Conservation (phyloP, 1,140 invertebrate species). For the Diorhabda carinulata region DNA sequence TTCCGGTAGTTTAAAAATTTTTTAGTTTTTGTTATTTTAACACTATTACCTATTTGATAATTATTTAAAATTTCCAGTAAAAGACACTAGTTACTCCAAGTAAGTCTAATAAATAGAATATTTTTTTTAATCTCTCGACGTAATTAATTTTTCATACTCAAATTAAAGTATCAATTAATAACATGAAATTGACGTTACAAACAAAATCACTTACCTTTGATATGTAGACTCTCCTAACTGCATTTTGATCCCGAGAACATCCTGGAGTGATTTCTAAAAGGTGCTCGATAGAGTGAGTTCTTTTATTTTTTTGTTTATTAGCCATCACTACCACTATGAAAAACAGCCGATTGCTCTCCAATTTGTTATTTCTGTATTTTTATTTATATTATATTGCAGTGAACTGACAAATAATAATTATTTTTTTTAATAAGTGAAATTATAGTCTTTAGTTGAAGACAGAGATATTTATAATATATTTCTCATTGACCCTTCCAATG, state of each 20-base stretch:
- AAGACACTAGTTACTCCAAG: too few species aligned
- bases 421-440: neutral
- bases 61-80: too few species aligned
- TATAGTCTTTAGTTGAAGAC: neutral
- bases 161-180: too few species aligned
- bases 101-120: too few species aligned
- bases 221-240: neutral
- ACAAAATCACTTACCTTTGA: slow-evolving; percentile 15
- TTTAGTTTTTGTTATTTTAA: too few species aligned
- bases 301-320: slow-evolving; percentile 34
- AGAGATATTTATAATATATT: neutral
- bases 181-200: too few species aligned
- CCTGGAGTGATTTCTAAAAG: slow-evolving; percentile 27
- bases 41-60: too few species aligned
- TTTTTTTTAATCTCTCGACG: too few species aligned
- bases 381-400: neutral
- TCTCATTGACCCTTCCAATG: neutral
- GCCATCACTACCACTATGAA: slow-evolving; percentile 34
- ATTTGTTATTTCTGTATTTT: slow-evolving; percentile 1
- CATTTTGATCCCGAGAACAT: neutral
- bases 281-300: slow-evolving; percentile 37
- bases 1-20: too few species aligned
- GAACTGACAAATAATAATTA: neutral
- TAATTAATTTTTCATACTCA: too few species aligned
- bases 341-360: slow-evolving; percentile 31